Evolutionary conservation across 1,140 invertebrate species (phyloP).

Genomic region (silkworm (Bombyx mori)): ASM3026992v2 NC_085110.1:4979501-4980000

Average conservation of each 20-base stretch:
- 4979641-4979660: slow-evolving; percentile 44
- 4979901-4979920: too few relatives aligned
- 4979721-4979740: slow-evolving; percentile 47
- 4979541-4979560: too few relatives aligned
- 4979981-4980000: too few relatives aligned
- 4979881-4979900: slow-evolving; percentile 29
- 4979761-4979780: slow-evolving; percentile 59
- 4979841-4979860: slow-evolving; percentile 62
- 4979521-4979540: too few relatives aligned
- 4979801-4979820: slow-evolving; percentile 60
- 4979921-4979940: too few relatives aligned
- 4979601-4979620: slow-evolving; percentile 9
- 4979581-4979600: too few relatives aligned
- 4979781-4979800: slow-evolving; percentile 64
- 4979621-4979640: slow-evolving; percentile 3
- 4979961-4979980: too few relatives aligned
- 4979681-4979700: slow-evolving; percentile 35
- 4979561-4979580: too few relatives aligned
- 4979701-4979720: slow-evolving; percentile 67
- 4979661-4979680: slow-evolving; percentile 42
- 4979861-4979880: slow-evolving; percentile 49
- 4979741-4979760: slow-evolving; percentile 70
- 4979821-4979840: slow-evolving; percentile 67
- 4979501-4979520: too few relatives aligned
- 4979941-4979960: too few relatives aligned